phyloP scores from a whole-genome alignment of 2,888 invertebrate genomes.

The Monoplex corrugatus region DNA sequence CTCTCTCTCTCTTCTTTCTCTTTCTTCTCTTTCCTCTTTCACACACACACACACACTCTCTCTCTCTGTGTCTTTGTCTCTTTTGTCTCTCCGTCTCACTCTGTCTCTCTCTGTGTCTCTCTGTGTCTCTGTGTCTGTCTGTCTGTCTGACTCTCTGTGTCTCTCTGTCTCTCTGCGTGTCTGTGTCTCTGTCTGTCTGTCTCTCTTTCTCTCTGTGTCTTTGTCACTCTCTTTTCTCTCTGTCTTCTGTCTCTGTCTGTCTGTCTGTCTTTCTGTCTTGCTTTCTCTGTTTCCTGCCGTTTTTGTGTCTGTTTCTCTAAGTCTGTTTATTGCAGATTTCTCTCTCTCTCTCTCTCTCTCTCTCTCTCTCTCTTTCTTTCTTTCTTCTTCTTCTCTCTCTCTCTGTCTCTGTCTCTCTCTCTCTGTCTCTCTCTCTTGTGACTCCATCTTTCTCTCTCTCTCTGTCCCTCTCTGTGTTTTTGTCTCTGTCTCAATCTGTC shows the following conservation, averaged over 20 bases:
- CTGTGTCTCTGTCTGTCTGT: too few relatives aligned
- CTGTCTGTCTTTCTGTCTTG: too few relatives aligned
- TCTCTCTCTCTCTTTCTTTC: too few relatives aligned
- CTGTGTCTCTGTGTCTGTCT: too few relatives aligned
- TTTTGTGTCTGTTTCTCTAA: too few relatives aligned
- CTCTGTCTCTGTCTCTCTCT: slow-evolving; percentile 1
- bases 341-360: neutral
- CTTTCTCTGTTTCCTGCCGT: too few relatives aligned
- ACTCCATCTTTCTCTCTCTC: slow-evolving; percentile 5
- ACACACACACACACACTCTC: neutral
- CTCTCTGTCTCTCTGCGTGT: too few relatives aligned
- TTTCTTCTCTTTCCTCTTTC: neutral
- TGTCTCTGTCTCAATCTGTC: neutral
- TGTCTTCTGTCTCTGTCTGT: too few relatives aligned
- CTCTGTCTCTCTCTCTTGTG: neutral
- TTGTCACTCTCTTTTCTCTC: too few relatives aligned
- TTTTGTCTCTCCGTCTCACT: slow-evolving; percentile 14
- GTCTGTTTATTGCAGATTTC: too few relatives aligned
- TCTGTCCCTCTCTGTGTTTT: neutral
- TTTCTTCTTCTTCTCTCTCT: neutral
- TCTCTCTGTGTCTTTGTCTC: neutral
- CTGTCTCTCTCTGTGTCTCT: neutral
- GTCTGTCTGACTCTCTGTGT: too few relatives aligned
- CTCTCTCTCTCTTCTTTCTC: slow-evolving; percentile 13
- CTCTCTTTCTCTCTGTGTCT: too few relatives aligned